phyloP scores from a whole-genome alignment of 2,888 invertebrate species.

The Nephrocerus scutellatus region DNA sequence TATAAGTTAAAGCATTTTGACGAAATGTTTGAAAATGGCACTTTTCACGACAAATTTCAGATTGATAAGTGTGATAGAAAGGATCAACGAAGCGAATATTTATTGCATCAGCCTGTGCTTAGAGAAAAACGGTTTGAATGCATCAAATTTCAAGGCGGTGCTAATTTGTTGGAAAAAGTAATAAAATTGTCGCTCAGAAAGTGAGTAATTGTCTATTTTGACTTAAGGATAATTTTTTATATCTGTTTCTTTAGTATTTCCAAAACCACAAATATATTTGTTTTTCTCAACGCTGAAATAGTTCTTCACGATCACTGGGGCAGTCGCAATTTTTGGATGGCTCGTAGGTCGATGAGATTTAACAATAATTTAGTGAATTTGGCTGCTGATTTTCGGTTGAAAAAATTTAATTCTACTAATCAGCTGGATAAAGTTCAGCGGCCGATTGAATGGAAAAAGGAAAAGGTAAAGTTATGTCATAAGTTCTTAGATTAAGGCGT shows the following conservation, averaged over 20 bases:
- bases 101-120: constrained; percentile 67
- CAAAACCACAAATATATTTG: constrained; percentile 27
- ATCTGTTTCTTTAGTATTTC: constrained; percentile 1
- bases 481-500: too few relatives aligned
- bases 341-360: constrained; percentile 87
- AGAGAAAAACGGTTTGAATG: constrained; percentile 60
- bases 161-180: constrained; percentile 57
- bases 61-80: constrained; percentile 54
- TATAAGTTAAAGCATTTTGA: constrained; percentile 79
- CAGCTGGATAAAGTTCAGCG: constrained; percentile 54
- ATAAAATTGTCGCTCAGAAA: constrained; percentile 41
- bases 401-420: constrained; percentile 58
- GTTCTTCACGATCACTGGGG: constrained; percentile 85
- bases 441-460: constrained; percentile 55
- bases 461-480: too few relatives aligned
- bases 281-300: constrained; percentile 66
- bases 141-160: constrained; percentile 75
- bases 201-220: constrained; percentile 19
- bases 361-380: constrained; percentile 58
- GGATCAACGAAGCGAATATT: constrained; percentile 50
- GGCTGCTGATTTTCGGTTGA: constrained; percentile 61
- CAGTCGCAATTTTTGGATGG: constrained; percentile 73
- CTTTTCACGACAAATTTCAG: constrained; percentile 78
- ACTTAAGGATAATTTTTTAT: not conserved
- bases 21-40: constrained; percentile 73